A percentile compares a stretch with the other conserved stretches of the same genome.
Evolutionary conservation across 2,113 vertebrate species (phyloP).

Genomic region (Marcusenius ussheri): DNA sequence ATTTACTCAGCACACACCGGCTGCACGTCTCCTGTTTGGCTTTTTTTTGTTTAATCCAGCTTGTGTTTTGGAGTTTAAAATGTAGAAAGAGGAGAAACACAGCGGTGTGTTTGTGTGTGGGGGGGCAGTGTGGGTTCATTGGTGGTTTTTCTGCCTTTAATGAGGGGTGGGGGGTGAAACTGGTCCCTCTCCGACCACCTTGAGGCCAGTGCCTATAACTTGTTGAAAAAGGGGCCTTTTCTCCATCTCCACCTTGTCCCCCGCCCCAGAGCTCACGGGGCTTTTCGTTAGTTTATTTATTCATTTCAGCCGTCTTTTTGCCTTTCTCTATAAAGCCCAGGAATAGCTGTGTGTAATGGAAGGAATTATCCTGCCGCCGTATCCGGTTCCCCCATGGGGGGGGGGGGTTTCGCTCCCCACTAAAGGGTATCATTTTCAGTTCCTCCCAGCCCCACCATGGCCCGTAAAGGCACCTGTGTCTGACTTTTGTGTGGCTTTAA

Average conservation of each 20-base stretch:
- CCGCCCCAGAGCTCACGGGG: not conserved
- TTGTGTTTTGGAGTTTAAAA: not conserved
- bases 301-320: constrained; percentile 14
- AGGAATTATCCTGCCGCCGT: constrained; percentile 20
- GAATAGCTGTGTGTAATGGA: constrained; percentile 23
- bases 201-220: not conserved
- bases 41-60: too few species aligned
- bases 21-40: not conserved
- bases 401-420: constrained; percentile 5
- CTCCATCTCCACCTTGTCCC: not conserved
- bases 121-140: not conserved
- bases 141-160: not conserved
- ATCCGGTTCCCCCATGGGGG: constrained; percentile 4
- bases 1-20: not conserved
- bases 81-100: not conserved
- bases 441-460: not conserved
- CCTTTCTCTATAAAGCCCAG: not conserved
- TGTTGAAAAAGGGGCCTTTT: not conserved
- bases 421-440: not conserved
- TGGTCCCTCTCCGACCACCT: not conserved
- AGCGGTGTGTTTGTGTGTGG: not conserved
- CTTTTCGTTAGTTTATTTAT: constrained; percentile 13
- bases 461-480: not conserved
- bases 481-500: not conserved
- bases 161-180: not conserved